Percentiles rank a stretch among this genome's conserved stretches.
Conservation (phyloP, 2,113 vertebrate genomes). For the Myrmecobius fasciatus region DNA sequence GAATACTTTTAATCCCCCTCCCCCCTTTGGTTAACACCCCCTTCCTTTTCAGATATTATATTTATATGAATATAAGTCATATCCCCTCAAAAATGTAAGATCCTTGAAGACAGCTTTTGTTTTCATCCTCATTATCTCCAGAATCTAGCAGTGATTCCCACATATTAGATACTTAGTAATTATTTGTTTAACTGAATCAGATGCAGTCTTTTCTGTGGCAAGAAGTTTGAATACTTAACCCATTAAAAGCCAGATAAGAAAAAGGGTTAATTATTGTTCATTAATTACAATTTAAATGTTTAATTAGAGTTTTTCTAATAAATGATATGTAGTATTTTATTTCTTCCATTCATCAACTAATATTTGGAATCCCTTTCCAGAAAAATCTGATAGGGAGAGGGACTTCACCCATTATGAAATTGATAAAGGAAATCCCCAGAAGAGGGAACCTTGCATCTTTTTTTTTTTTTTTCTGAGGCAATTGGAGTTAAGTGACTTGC, state of each 20-base stretch:
- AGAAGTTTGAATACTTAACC: constrained; percentile 17
- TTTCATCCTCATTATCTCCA: neutral
- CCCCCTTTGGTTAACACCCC: neutral
- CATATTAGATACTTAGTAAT: neutral
- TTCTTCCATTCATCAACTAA: constrained; percentile 42
- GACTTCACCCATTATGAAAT: neutral
- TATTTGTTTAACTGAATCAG: neutral
- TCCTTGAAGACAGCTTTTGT: constrained; percentile 29
- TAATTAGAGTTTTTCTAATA: neutral
- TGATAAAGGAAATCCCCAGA: neutral
- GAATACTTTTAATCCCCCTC: neutral
- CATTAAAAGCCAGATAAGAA: neutral
- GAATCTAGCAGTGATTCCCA: neutral
- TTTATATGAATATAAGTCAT: neutral
- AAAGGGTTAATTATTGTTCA: neutral
- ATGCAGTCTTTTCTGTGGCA: neutral
- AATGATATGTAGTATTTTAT: constrained; percentile 11
- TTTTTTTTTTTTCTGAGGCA: too few species aligned
- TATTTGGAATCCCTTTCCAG: constrained; percentile 1
- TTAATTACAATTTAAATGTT: neutral
- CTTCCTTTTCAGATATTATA: neutral
- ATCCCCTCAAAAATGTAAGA: neutral
- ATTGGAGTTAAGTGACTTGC: too few species aligned
- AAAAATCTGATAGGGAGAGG: neutral
- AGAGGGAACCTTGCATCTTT: neutral